phyloP scores from a whole-genome alignment of 1,140 invertebrate genomes.

The Bemisia tabaci region DNA sequence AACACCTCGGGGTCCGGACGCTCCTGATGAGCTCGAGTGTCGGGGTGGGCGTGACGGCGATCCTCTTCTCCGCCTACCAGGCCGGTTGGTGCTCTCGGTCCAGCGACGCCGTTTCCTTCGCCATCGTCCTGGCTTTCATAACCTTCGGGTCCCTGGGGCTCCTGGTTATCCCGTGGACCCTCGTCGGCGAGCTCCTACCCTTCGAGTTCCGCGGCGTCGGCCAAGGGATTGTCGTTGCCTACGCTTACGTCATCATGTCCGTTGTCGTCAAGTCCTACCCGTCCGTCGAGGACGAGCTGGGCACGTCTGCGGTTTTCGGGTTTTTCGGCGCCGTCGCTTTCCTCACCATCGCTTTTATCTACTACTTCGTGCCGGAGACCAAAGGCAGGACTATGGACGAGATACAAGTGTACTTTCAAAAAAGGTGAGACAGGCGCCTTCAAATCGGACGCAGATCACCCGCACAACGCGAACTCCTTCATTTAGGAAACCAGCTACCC shows the following conservation, averaged over 20 bases:
- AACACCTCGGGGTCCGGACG: slow-evolving; percentile 36
- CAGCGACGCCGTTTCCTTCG: slow-evolving; percentile 26
- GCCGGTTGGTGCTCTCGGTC: not conserved
- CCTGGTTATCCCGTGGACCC: slow-evolving; percentile 45
- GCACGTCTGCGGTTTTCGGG: slow-evolving; percentile 38
- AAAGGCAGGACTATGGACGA: slow-evolving; percentile 46
- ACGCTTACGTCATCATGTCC: slow-evolving; percentile 49
- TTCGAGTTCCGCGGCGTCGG: slow-evolving; percentile 34
- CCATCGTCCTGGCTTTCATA: slow-evolving; percentile 36
- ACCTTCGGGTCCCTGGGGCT: slow-evolving; percentile 39
- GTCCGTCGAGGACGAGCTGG: slow-evolving; percentile 34
- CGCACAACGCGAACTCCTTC: too few relatives aligned
- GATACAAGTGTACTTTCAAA: slow-evolving; percentile 33
- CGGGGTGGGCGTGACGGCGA: slow-evolving; percentile 25
- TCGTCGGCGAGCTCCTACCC: slow-evolving; percentile 35
- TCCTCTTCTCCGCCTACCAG: not conserved
- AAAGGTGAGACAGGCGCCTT: too few relatives aligned
- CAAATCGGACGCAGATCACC: too few relatives aligned
- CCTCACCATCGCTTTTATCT: slow-evolving; percentile 40
- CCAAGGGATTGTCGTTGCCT: slow-evolving; percentile 39
- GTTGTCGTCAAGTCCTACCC: slow-evolving; percentile 47
- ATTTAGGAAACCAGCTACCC: too few relatives aligned
- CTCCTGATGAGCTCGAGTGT: slow-evolving; percentile 36
- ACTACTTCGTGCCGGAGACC: slow-evolving; percentile 54
- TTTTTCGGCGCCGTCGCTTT: slow-evolving; percentile 44